Conservation (phyloP, 1,140 invertebrate genomes). For the Portunus trituberculatus region DNA sequence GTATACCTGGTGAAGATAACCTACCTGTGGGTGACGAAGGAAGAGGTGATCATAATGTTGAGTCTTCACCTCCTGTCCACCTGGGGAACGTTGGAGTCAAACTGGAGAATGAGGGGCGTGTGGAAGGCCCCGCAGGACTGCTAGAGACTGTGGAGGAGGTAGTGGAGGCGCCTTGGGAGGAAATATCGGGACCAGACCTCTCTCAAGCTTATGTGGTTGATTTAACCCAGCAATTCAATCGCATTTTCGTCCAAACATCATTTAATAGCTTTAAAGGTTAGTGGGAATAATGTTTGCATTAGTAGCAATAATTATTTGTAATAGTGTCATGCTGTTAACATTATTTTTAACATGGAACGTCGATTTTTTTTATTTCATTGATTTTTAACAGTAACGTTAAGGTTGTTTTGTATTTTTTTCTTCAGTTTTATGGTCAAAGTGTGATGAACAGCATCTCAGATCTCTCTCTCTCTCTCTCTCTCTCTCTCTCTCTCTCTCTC, state of each 20-base stretch:
- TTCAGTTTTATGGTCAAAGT: too few species aligned
- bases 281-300: neutral
- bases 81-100: neutral
- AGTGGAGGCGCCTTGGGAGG: constrained; percentile 14
- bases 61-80: neutral
- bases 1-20: neutral
- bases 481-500: too few species aligned
- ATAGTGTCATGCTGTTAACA: too few species aligned
- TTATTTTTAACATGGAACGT: too few species aligned
- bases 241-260: constrained; percentile 34
- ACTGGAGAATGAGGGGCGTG: neutral
- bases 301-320: too few species aligned
- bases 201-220: constrained; percentile 40
- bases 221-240: constrained; percentile 34
- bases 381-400: too few species aligned
- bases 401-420: too few species aligned
- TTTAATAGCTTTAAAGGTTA: constrained; percentile 65
- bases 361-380: too few species aligned
- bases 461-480: too few species aligned
- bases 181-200: neutral
- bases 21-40: neutral
- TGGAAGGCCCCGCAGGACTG: neutral
- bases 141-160: constrained; percentile 47
- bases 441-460: too few species aligned
- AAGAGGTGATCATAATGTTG: neutral